phyloP scores from a whole-genome alignment of 2,888 invertebrate genomes.

The Cryptocephalus primarius region DNA sequence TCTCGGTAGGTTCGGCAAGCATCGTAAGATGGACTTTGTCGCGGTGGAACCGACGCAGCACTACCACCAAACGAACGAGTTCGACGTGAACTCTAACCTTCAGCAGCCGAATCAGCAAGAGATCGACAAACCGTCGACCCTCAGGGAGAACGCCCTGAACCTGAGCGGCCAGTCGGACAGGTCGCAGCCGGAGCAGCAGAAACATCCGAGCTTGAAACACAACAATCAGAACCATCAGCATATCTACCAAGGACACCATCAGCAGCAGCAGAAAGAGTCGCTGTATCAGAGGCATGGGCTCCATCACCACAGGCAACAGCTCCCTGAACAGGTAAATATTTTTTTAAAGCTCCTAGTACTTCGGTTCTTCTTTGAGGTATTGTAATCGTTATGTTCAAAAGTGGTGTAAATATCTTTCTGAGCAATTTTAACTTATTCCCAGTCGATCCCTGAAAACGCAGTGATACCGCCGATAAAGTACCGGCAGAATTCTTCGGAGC shows the following conservation, averaged over 20 bases:
- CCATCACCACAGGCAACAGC: constrained; percentile 28
- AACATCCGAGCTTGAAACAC: constrained; percentile 1
- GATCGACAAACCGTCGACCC: constrained; percentile 17
- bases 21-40: constrained; percentile 43
- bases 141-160: constrained; percentile 28
- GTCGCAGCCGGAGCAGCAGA: constrained; percentile 10
- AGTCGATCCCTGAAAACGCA: constrained; percentile 35
- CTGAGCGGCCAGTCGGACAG: constrained; percentile 37
- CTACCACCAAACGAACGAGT: constrained; percentile 30
- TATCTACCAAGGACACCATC: constrained; percentile 7
- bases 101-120: constrained; percentile 32
- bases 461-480: constrained; percentile 30
- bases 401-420: no score
- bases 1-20: constrained; percentile 49
- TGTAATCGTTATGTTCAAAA: no score
- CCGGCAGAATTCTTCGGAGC: constrained; percentile 25
- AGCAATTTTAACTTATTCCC: no score
- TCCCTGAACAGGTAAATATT: constrained; percentile 34
- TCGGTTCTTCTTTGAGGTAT: no score
- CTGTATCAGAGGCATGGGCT: constrained; percentile 35
- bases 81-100: constrained; percentile 24
- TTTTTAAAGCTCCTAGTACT: no score
- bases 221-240: neutral
- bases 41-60: constrained; percentile 23
- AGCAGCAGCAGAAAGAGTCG: constrained; percentile 15